phyloP scores from a whole-genome alignment of 1,140 invertebrate genomes.

The Holotrichia oblita region DNA sequence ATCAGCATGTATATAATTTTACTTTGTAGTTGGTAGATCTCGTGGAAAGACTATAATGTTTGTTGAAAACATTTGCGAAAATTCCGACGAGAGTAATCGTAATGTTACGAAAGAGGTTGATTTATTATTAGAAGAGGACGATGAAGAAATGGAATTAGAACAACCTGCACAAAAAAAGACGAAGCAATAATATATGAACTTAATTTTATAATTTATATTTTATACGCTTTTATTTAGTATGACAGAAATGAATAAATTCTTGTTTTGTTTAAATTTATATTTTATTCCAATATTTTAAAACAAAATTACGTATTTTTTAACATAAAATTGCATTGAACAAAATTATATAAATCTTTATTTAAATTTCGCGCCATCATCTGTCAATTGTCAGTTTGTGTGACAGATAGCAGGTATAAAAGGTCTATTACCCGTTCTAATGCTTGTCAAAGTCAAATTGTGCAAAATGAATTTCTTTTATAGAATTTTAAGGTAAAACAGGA shows the following conservation, averaged over 20 bases:
- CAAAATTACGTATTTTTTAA: no score
- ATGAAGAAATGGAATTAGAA: conserved; percentile 51
- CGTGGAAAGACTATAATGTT: conserved; percentile 66
- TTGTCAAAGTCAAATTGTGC: no score
- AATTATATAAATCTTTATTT: no score
- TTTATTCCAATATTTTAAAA: no score
- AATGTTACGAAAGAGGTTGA: conserved; percentile 46
- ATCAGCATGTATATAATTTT: no score
- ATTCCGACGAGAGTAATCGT: conserved; percentile 46
- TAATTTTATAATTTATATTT: conserved; percentile 32
- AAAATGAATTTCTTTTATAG: no score
- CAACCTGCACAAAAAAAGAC: conserved; percentile 59
- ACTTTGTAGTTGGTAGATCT: conserved; percentile 62
- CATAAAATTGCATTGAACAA: no score
- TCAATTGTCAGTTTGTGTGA: no score
- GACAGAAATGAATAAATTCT: conserved; percentile 1
- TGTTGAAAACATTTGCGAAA: conserved; percentile 54
- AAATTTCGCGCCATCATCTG: no score
- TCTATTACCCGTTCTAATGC: no score
- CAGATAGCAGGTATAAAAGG: no score
- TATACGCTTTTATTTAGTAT: background rate
- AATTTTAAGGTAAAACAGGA: no score
- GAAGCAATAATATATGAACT: conserved; percentile 44
- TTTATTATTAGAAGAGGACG: conserved; percentile 49
- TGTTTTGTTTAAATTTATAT: background rate